Evolutionary conservation across 1,140 invertebrate genomes (phyloP), one percentile per base, ranked within the genome.

Genomic region (Drosophila ironensis): DNA sequence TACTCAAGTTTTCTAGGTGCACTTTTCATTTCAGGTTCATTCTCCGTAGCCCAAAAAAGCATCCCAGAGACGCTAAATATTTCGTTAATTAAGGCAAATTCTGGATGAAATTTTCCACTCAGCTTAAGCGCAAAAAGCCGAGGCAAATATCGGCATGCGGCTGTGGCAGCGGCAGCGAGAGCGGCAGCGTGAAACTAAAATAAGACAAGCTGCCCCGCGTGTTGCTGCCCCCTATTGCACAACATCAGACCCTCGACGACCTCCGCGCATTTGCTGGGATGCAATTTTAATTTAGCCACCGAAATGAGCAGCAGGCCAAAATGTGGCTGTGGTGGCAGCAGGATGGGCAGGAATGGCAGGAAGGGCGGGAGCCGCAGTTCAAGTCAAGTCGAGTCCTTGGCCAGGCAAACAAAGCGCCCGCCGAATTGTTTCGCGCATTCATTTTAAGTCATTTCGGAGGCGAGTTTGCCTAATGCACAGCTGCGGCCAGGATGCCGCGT

Each of bases 231-330:
- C 35, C 28, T 30, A 4, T n/a, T 16, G 22, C 16, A 22, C 40
- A n/a, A 60, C 40, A 17, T 27, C 59, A 61, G 54, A 27, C 53
- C 59, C 30, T 38, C 24, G 41, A 61, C 51, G 37, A 59, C 37
- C 71, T 44, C 53, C 17, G 24, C 61, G 56, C 78, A 60, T 71
- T 78, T 80, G 70, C 57, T 45, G 48, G 80, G 74, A 66, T 75
- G 80, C 80, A 86, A 84, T 86, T 84, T 84, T 84, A 86, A 84
- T 84, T 86, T 86, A 48, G 70, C 51, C 52, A 72, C 37, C 69
- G 41, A 82, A 84, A 84, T 84, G 78, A 81, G 72, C 66, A 75
- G 54, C 61, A 47, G 33, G 22, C 33, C 57, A 27, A 53, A 59
- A 68, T 51, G 37, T 48, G 60, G 41, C 50, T 16, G 24, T 54